A percentile compares a stretch with the other conserved stretches of the same genome.
These are phyloP conservation scores for Kryptolebias ocellatus DNA, from an alignment of 2,797 vertebrate genomes.

Conservation along the genomic window DNA sequence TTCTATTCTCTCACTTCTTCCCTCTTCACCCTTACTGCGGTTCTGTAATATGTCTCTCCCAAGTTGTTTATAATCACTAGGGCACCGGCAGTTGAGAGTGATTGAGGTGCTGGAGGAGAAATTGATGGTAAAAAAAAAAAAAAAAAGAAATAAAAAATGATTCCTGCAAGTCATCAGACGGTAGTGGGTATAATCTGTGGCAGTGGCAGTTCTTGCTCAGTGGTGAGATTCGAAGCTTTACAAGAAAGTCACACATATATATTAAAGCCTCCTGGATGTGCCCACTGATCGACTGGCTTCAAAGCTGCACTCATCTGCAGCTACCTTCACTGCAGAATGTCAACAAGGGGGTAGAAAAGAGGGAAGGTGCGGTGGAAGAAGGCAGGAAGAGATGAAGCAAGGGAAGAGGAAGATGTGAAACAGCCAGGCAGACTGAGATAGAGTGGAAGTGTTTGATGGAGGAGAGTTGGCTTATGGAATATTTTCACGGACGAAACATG, in stretches of 20 bases:
- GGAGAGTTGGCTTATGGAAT: constrained; percentile 43
- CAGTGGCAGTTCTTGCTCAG: constrained; percentile 48
- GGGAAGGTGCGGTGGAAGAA: not conserved
- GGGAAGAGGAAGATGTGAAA: constrained; percentile 16
- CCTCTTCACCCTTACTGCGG: constrained; percentile 32
- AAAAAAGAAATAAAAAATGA: constrained; percentile 56
- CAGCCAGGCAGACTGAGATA: constrained; percentile 23
- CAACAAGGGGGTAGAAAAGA: constrained; percentile 49
- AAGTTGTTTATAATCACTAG: constrained; percentile 70
- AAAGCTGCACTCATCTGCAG: constrained; percentile 74
- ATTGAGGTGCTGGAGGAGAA: constrained; percentile 45
- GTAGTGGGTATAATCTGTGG: constrained; percentile 54
- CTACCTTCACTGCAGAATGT: constrained; percentile 70
- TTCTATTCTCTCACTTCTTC: constrained; percentile 26
- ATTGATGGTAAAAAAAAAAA: constrained; percentile 52
- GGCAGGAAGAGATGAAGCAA: constrained; percentile 33
- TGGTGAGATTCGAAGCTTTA: constrained; percentile 70
- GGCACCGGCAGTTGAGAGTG: constrained; percentile 41
- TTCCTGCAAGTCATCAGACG: constrained; percentile 64
- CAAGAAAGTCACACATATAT: constrained; percentile 62
- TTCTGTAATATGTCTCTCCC: constrained; percentile 49
- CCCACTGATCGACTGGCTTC: constrained; percentile 59
- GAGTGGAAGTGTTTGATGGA: constrained; percentile 43
- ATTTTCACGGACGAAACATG: constrained; percentile 35
- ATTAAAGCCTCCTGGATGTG: constrained; percentile 60